These are phyloP conservation scores for Pachyseris speciosa DNA, from an alignment of 64 coral and sea anemone genomes.

Conservation along the genomic window DNA sequence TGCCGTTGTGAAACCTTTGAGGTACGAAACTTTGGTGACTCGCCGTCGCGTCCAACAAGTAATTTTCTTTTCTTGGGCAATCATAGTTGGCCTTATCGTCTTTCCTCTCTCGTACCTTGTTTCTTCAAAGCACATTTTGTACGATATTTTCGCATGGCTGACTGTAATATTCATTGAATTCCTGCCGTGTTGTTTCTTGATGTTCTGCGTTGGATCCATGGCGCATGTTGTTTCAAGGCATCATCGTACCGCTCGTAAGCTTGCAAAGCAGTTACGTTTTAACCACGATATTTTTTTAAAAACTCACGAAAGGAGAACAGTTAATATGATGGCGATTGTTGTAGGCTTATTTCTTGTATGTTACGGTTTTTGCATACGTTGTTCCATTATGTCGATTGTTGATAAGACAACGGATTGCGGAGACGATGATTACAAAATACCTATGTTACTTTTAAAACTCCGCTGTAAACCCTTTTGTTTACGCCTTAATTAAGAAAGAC, in stretches of 20 bases:
- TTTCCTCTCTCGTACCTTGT: background rate
- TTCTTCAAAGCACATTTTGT: background rate
- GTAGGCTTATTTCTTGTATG: background rate
- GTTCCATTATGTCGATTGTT: background rate
- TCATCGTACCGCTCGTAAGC: background rate
- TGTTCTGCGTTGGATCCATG: slow-evolving; percentile 5
- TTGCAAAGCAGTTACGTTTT: background rate
- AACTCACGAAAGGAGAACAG: background rate
- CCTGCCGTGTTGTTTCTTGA: background rate
- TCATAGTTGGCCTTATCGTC: background rate
- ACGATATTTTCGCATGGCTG: background rate
- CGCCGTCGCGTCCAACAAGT: background rate
- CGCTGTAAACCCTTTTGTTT: background rate
- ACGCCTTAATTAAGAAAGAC: background rate
- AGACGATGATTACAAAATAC: background rate
- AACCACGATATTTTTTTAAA: background rate
- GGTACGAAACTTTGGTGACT: background rate
- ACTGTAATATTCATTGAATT: background rate
- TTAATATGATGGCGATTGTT: background rate
- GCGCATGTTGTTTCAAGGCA: background rate
- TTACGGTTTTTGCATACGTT: background rate
- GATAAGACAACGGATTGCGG: background rate
- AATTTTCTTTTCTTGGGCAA: background rate
- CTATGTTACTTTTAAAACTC: background rate
- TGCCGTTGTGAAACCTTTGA: background rate